A percentile compares a stretch with the other conserved stretches of the same genome.
Conservation (phyloP, 1,140 invertebrate species). For the Araneus ventricosus region DNA sequence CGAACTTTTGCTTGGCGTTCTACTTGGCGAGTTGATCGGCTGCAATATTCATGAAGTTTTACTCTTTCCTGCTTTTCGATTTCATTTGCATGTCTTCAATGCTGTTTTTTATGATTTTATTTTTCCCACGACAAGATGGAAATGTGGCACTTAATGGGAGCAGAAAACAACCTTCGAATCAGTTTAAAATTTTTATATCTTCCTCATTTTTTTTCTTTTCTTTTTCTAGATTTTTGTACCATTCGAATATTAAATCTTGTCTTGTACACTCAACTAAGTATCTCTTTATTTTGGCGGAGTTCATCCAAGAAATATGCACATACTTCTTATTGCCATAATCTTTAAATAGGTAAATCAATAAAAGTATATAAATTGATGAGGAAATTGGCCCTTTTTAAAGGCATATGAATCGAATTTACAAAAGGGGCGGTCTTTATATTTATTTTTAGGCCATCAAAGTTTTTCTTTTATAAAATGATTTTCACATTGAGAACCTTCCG, state of each 20-base stretch:
- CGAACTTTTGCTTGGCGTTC: conserved; percentile 55
- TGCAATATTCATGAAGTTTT: conserved; percentile 51
- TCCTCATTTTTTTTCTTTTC: background rate
- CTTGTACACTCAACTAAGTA: too few relatives aligned
- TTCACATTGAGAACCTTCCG: too few relatives aligned
- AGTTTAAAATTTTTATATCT: background rate
- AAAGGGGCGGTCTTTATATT: too few relatives aligned
- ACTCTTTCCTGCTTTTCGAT: background rate
- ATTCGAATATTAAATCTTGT: background rate
- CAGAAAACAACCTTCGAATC: background rate
- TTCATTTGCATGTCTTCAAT: background rate
- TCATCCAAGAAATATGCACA: too few relatives aligned
- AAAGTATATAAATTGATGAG: too few relatives aligned
- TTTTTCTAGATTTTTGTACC: background rate
- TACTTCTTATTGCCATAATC: too few relatives aligned
- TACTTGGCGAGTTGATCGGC: conserved; percentile 13
- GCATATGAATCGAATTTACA: too few relatives aligned
- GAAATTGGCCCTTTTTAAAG: too few relatives aligned
- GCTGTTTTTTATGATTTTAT: background rate
- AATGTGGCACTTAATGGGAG: background rate
- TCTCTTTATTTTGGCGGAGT: too few relatives aligned
- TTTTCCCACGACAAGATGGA: background rate
- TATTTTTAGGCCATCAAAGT: too few relatives aligned
- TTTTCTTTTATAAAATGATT: too few relatives aligned
- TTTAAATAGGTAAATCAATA: too few relatives aligned